Percentiles rank a stretch among this genome's conserved stretches.
phyloP scores from a whole-genome alignment of 2,797 vertebrate species.

The Naso thynnoides region DNA sequence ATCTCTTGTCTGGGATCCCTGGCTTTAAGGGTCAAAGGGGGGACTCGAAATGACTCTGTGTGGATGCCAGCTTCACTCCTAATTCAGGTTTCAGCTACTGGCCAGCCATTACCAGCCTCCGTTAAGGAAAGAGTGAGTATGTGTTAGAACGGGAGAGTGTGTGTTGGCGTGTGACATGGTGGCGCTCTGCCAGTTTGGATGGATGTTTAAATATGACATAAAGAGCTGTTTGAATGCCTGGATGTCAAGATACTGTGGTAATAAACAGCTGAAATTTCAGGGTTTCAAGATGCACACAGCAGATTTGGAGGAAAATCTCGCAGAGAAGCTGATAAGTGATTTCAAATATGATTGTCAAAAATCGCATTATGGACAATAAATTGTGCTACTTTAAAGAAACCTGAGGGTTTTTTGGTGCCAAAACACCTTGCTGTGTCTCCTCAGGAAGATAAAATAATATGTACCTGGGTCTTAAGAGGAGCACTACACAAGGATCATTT shows the following conservation, averaged over 20 bases:
- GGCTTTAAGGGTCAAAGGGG: constrained; percentile 68
- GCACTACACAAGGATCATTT: constrained; percentile 85
- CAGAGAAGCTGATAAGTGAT: constrained; percentile 38
- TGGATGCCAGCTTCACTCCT: constrained; percentile 67
- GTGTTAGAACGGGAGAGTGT: constrained; percentile 1
- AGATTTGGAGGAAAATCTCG: constrained; percentile 43
- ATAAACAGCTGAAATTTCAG: constrained; percentile 30
- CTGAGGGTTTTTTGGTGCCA: constrained; percentile 51
- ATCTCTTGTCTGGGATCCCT: constrained; percentile 61
- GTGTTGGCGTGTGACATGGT: constrained; percentile 31
- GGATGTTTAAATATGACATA: constrained; percentile 22
- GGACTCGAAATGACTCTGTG: constrained; percentile 66
- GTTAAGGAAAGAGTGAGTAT: constrained; percentile 50
- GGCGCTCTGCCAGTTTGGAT: constrained; percentile 20
- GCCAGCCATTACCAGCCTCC: constrained; percentile 48
- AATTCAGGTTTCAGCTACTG: constrained; percentile 67
- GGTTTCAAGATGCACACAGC: constrained; percentile 1
- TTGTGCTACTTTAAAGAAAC: constrained; percentile 65
- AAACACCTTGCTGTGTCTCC: constrained; percentile 71
- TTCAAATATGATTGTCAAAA: constrained; percentile 54
- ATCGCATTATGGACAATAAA: constrained; percentile 62
- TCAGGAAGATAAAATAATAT: constrained; percentile 83
- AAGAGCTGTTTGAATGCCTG: constrained; percentile 5
- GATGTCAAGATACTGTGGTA: constrained; percentile 24
- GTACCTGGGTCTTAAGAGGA: constrained; percentile 83